Percentiles rank a stretch among this genome's conserved stretches.
Evolutionary conservation across 1,140 invertebrate genomes (phyloP).

Genomic region (Lepidurus packardi): DNA sequence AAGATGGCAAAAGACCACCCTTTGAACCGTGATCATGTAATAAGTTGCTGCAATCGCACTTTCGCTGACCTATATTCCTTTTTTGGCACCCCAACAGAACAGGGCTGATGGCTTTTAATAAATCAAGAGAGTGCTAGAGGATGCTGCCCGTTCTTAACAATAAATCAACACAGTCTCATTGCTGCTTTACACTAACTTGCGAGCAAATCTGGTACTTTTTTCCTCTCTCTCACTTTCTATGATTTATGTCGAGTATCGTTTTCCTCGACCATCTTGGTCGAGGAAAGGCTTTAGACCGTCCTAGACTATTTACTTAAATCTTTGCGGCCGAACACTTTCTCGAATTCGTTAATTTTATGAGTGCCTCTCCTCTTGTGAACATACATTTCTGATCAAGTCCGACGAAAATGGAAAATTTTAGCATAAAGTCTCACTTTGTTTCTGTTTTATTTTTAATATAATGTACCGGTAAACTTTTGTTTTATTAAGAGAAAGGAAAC

Average conservation of each 20-base stretch:
- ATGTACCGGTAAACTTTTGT: no score
- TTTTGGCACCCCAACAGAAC: background rate
- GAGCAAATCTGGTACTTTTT: background rate
- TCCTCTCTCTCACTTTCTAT: background rate
- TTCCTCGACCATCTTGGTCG: no score
- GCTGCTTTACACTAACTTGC: background rate
- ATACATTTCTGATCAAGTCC: no score
- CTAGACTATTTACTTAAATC: no score
- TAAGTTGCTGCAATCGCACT: background rate
- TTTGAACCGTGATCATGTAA: conserved; percentile 3
- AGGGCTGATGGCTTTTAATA: background rate
- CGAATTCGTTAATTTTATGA: no score
- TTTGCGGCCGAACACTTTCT: no score
- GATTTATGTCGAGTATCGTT: background rate
- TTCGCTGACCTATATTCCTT: conserved; percentile 14
- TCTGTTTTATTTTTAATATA: no score
- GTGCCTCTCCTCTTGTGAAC: no score
- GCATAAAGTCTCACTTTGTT: no score
- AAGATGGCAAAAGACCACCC: background rate
- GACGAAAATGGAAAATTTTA: no score
- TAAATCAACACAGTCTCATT: background rate
- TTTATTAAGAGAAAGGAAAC: no score
- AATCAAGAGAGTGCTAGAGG: background rate
- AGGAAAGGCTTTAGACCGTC: no score
- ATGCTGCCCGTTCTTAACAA: background rate